A percentile compares a stretch with the other conserved stretches of the same genome.
Conservation (phyloP, 2,888 invertebrate species). For the Andrena fulva region DNA sequence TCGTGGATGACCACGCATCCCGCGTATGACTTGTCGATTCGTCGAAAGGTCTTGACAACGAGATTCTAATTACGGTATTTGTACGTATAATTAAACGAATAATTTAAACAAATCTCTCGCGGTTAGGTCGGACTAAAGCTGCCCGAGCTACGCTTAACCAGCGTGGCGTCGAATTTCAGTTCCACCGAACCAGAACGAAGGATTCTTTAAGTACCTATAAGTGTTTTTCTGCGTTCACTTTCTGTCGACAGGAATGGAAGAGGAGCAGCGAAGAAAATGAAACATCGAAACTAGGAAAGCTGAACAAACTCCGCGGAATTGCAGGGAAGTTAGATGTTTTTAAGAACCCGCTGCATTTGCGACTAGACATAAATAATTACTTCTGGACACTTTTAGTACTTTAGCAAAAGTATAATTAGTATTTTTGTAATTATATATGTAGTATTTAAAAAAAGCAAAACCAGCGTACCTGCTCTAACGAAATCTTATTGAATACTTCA, state of each 20-base stretch:
- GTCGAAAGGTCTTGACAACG: background rate
- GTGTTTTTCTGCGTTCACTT: slow-evolving; percentile 40
- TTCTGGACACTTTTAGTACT: too few species aligned
- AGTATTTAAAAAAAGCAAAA: too few species aligned
- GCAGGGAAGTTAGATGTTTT: background rate
- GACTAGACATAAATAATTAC: too few species aligned
- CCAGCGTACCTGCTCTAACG: too few species aligned
- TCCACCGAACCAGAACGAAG: slow-evolving; percentile 25
- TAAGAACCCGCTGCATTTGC: background rate
- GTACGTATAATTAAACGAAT: background rate
- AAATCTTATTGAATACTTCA: too few species aligned
- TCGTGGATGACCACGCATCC: background rate
- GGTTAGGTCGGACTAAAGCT: background rate
- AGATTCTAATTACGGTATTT: background rate
- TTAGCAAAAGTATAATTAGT: too few species aligned
- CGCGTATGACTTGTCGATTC: background rate
- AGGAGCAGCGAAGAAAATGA: slow-evolving; percentile 4
- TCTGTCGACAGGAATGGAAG: background rate
- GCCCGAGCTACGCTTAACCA: background rate
- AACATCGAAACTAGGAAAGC: slow-evolving; percentile 34
- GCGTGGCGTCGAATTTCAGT: slow-evolving; percentile 13
- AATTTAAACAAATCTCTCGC: background rate
- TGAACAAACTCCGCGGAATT: slow-evolving; percentile 22
- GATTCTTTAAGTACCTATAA: slow-evolving; percentile 30
- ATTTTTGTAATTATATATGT: too few species aligned